phyloP scores from a whole-genome alignment of 2,113 vertebrate genomes.

The Eudyptes chrysolophus region DNA sequence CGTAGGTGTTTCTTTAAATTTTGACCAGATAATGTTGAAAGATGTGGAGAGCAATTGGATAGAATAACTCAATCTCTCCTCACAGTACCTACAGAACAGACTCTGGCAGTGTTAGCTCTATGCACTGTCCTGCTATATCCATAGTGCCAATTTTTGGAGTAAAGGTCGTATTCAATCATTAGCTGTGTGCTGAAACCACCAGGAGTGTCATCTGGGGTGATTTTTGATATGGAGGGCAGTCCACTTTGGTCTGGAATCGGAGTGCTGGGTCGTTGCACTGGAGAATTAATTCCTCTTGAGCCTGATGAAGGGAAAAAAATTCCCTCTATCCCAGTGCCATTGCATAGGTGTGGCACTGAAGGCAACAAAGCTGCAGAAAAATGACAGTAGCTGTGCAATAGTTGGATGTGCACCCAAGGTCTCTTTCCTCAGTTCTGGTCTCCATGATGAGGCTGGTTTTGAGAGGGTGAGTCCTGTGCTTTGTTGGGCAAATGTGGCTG shows the following conservation, averaged over 20 bases:
- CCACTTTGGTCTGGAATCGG: not conserved
- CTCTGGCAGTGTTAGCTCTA: not conserved
- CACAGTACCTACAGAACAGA: not conserved
- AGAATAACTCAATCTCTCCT: not conserved
- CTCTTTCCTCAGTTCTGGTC: not conserved
- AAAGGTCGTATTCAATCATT: not conserved
- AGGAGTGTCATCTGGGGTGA: not conserved
- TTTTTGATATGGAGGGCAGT: not conserved
- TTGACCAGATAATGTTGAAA: not conserved
- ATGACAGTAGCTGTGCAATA: not conserved
- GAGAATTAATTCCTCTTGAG: not conserved
- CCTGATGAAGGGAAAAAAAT: not conserved
- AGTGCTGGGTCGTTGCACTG: not conserved
- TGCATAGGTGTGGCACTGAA: not conserved
- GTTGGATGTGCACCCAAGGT: not conserved
- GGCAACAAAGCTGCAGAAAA: not conserved
- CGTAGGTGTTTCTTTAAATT: not conserved
- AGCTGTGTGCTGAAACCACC: not conserved
- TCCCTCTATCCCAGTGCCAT: not conserved
- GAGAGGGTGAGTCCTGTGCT: not conserved
- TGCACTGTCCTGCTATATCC: not conserved
- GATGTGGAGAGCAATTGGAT: not conserved
- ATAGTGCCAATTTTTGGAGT: not conserved
- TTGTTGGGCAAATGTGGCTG: not conserved
- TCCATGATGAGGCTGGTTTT: not conserved